Base-by-base conservation (phyloP, 2,113 vertebrate species). In the Sarotherodon lohbergeri region DNA sequence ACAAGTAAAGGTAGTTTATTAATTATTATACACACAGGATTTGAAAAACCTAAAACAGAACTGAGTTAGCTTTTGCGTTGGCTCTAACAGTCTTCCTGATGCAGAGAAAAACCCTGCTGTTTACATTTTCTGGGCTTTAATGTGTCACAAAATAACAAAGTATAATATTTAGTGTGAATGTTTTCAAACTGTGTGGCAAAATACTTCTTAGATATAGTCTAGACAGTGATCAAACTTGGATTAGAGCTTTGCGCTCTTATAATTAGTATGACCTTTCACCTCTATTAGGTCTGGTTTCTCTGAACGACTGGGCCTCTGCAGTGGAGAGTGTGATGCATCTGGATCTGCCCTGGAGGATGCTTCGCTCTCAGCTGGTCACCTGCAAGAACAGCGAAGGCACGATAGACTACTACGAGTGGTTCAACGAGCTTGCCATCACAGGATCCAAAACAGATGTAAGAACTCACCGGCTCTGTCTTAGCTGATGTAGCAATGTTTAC, bases 281-380 rank as follows among this genome's bases (percentile, higher is more conserved):
- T 61, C 5, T 4, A 1, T 54, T 84, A 97, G 96, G 96, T 48
- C 52, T 82, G 1, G 87, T 97, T 91, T 90, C 92, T 1, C 36
- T 98, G 89, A 96, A 84, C 8, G 95, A 97, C 93, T 99, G 98
- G 98, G 97, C 97, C 0, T 91, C 66, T 0, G 97, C 97, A 0
- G 93, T 99, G 85, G 98, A 98, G 94, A 95, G 96, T 0, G 97
- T 98, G 86, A 88, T 99, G 91, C 96, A 68, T 10, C 93, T 99
- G 8, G 96, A 97, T 1, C 80, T 99, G 86, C 98, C 98, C 1
- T 99, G 98, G 98, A 86, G 97, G 82, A 96, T 98, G 96, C 95
- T 99, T 46, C 92, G 96, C 83, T 93, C 90, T 0, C 98, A 99
- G 93, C 97, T 97, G 27, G 85, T 96, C 86, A 88, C 91, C 82